These are phyloP conservation scores for Acromyrmex heyeri DNA, from an alignment of 1,140 invertebrate species.

Conservation along the genomic window DNA sequence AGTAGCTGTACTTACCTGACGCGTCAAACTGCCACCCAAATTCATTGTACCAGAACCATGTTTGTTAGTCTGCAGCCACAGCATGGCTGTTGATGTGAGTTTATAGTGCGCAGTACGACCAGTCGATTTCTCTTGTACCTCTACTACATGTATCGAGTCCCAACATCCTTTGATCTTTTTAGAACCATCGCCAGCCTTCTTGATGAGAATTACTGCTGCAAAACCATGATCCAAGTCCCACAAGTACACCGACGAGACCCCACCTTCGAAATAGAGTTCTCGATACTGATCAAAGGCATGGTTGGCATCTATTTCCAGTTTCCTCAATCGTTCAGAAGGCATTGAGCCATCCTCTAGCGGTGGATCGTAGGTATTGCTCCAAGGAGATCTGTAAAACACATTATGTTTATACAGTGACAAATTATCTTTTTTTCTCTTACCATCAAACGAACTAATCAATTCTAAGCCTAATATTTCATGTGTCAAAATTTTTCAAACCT, in stretches of 20 bases:
- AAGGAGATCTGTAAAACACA: constrained; percentile 93
- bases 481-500: no score
- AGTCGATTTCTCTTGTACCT: constrained; percentile 98
- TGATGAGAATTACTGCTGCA: constrained; percentile 99
- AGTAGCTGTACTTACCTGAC: constrained; percentile 91
- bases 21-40: constrained; percentile 98
- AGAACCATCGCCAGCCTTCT: constrained; percentile 98
- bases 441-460: no score
- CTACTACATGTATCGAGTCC: constrained; percentile 99
- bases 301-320: constrained; percentile 99
- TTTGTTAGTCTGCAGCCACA: constrained; percentile 99
- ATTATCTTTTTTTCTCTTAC: neutral
- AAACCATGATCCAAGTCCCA: constrained; percentile 99
- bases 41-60: constrained; percentile 99
- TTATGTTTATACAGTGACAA: neutral
- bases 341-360: constrained; percentile 99
- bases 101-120: constrained; percentile 99
- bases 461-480: no score
- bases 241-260: constrained; percentile 99
- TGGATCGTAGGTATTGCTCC: constrained; percentile 99
- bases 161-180: constrained; percentile 99
- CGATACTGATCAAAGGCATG: constrained; percentile 99
- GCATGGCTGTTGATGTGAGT: constrained; percentile 99
- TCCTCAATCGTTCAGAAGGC: constrained; percentile 98
- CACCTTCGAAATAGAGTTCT: constrained; percentile 99